Base-by-base conservation (phyloP, 2,888 invertebrate genomes). In the Lochmaea capreae region DNA sequence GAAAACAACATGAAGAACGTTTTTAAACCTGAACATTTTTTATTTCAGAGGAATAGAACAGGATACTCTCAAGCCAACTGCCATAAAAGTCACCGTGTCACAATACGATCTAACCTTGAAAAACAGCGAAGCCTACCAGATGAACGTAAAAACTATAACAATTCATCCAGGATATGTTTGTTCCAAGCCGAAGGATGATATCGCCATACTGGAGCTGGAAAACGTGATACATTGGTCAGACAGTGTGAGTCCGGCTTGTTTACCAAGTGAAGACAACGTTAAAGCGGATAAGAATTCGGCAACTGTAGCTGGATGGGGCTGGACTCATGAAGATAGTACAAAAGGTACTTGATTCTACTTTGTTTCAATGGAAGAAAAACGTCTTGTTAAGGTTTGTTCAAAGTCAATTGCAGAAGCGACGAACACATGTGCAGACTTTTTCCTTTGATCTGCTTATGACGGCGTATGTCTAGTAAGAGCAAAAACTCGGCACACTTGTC, bases 291-390 rank as follows among this genome's bases (percentile, higher is more conserved):
- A 89, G 65, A 92, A 92, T 0, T 84, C 85, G 22, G 95, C 93
- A 0, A 91, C 92, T 0, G 94, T 94, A 0, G 94, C 94, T 33
- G 96, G 96, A 8, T 96, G 96, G 96, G 96, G 96, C 0, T 95
- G 95, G 91, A 93, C 93, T 0, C 88, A 93, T 78, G 96, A 96
- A 85, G 90, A 93, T 52, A 52, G 33, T 16, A 61, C 11, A n/a
- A 33, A 59, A 43, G 11, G 52, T 58, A 49, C 46, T 33, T 26
- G 26, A 26, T 5, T 4, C 26, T 4, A 26, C 5, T 26, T 26
- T 26, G 26, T 26, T 26, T 26, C 0, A 5, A 26, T 26, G 26
- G 4, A 26, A 26, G 26, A 2, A 26, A 5, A 26, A 26, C 26
- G 4, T 26, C 26, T 26, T 26, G 26, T 26, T 26, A 3, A 26